Conservation (phyloP, 2,113 vertebrate species). For the Chiloscyllium plagiosum region DNA sequence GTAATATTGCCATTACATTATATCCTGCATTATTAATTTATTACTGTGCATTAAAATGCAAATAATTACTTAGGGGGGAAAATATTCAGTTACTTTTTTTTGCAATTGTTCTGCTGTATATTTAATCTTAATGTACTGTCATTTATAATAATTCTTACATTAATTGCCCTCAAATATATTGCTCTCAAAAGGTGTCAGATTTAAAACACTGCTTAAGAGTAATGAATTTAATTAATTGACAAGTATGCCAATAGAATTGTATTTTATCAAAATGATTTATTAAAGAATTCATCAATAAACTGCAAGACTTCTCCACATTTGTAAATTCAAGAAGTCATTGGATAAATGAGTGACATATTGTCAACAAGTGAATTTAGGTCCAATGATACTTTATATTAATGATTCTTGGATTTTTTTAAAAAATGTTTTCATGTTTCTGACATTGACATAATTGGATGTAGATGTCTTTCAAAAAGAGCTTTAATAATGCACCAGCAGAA, state of each 20-base stretch:
- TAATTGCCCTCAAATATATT: not conserved
- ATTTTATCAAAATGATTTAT: not conserved
- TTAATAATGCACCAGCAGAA: not conserved
- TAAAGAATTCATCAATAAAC: not conserved
- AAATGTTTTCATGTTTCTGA: not conserved
- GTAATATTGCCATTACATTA: not conserved
- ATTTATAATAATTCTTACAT: not conserved
- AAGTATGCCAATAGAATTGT: not conserved
- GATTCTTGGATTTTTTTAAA: not conserved
- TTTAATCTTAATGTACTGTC: not conserved
- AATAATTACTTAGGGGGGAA: not conserved
- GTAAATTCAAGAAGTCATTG: not conserved
- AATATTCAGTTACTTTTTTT: not conserved
- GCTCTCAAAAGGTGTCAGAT: not conserved
- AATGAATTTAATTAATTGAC: constrained; percentile 1
- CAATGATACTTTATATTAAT: not conserved
- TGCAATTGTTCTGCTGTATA: not conserved
- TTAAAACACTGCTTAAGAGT: not conserved
- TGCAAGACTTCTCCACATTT: not conserved
- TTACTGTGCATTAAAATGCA: not conserved
- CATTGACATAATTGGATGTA: not conserved
- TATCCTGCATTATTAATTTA: not conserved
- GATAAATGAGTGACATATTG: not conserved
- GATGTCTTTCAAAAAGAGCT: not conserved
- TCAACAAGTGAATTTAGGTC: not conserved